Base-by-base conservation (phyloP, 2,113 vertebrate genomes). In the Felis catus region DNA sequence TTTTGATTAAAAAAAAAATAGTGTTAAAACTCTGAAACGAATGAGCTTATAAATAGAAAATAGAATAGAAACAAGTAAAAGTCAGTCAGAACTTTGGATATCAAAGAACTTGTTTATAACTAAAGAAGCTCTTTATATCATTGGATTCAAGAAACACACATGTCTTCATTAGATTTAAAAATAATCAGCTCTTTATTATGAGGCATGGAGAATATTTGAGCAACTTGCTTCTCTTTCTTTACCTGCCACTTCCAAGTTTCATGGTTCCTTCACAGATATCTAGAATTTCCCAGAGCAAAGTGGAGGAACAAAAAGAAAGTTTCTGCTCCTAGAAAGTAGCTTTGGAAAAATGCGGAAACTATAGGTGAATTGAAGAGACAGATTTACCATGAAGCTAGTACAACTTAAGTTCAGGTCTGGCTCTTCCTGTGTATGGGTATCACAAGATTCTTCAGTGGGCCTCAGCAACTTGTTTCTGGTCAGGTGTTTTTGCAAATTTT, bases 31-130 rank as follows among this genome's bases (percentile, higher is more conserved):
- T 9, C 48, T 41, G 41, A 68, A 82, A 76, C 5, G 33, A 9
- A 92, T 80, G 45, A 89, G 19, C 65, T 95, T n/a, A 6, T 91
- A 76, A 21, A 63, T 19, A 87, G 63, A 97, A 92, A 89, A 79
- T 9, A 63, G 55, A 48, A 33, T 27, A 7, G 39, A 93, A 53
- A 86, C 10, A 68, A 58, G 45, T 63, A 36, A 81, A 86, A 61
- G 5, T 78, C 51, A 61, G 5, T 78, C 51, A 61, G 36, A 76
- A 70, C 58, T 66, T n/a, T 68, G 18, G 2, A 73, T 53, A 63
- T 81, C 33, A 41, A 85, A 84, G 36, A 95, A 2, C 7, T 89
- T 85, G n/a, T 66, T 55, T 51, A 48, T 58, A 73, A 68, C 3
- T 23, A 39, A 80, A 39, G 4, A 51, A 63, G 18, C 79, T 79